Conservation (phyloP, 2,888 invertebrate genomes). For the Stenolophus ochropezus region DNA sequence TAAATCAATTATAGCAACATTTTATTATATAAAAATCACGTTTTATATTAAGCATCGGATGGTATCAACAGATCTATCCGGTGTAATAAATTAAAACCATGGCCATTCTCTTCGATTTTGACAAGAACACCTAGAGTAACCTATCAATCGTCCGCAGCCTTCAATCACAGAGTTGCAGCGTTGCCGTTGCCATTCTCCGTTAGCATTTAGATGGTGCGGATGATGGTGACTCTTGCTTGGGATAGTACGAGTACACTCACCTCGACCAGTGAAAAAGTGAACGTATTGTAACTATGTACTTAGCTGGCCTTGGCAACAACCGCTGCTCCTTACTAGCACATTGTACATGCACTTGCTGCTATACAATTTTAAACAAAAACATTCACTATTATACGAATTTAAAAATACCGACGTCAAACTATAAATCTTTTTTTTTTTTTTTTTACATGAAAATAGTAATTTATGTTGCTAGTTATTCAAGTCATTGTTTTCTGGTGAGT, state of each 20-base stretch:
- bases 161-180: neutral
- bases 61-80: neutral
- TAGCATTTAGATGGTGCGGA: constrained; percentile 7
- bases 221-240: neutral
- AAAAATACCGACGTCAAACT: no score
- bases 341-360: neutral
- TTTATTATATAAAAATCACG: constrained; percentile 19
- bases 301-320: constrained; percentile 5
- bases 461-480: no score
- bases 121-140: constrained; percentile 5
- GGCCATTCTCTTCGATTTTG: constrained; percentile 9
- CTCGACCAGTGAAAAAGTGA: constrained; percentile 8
- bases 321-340: neutral
- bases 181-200: constrained; percentile 3
- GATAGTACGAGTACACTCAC: constrained; percentile 19
- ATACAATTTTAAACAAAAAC: no score
- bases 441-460: no score
- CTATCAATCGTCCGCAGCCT: constrained; percentile 1
- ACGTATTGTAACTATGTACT: neutral
- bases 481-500: no score
- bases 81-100: neutral
- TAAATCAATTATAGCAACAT: constrained; percentile 3
- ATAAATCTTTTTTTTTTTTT: no score
- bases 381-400: no score
- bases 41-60: neutral